Conservation (phyloP, 2,113 vertebrate species). For the Isichthys henryi region DNA sequence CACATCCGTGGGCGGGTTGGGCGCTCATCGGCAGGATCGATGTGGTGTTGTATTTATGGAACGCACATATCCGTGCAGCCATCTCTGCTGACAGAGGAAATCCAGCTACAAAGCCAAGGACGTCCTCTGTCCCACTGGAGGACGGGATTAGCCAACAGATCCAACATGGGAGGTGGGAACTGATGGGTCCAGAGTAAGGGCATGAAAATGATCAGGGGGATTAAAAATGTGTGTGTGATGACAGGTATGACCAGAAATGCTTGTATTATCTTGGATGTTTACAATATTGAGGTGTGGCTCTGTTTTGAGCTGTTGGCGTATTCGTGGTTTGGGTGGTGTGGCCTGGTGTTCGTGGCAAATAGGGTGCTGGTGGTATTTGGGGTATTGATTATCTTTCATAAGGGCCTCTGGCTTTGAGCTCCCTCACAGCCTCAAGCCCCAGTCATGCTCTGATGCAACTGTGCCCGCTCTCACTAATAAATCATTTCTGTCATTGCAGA, state of each 20-base stretch:
- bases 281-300: neutral
- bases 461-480: neutral
- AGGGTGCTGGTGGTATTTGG: neutral
- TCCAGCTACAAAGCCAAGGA: slow-evolving; percentile 24
- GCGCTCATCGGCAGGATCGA: slow-evolving; percentile 8
- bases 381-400: neutral
- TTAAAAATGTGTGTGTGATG: neutral
- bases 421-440: neutral
- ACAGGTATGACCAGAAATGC: neutral
- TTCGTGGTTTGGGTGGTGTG: neutral
- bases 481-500: neutral
- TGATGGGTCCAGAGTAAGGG: slow-evolving; percentile 11
- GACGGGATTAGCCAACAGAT: neutral
- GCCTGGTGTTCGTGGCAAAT: neutral
- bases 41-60: slow-evolving; percentile 31
- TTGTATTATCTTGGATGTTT: neutral
- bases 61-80: slow-evolving; percentile 1
- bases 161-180: slow-evolving; percentile 15
- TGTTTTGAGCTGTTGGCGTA: neutral
- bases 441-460: neutral
- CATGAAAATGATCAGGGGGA: neutral
- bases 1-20: neutral
- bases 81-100: slow-evolving; percentile 26
- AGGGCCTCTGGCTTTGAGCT: neutral
- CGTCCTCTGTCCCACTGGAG: slow-evolving; percentile 24